Evolutionary conservation across 1,140 invertebrate genomes (phyloP), one percentile per base, ranked within the genome.

Genomic region (Macrostomum lignano): DNA sequence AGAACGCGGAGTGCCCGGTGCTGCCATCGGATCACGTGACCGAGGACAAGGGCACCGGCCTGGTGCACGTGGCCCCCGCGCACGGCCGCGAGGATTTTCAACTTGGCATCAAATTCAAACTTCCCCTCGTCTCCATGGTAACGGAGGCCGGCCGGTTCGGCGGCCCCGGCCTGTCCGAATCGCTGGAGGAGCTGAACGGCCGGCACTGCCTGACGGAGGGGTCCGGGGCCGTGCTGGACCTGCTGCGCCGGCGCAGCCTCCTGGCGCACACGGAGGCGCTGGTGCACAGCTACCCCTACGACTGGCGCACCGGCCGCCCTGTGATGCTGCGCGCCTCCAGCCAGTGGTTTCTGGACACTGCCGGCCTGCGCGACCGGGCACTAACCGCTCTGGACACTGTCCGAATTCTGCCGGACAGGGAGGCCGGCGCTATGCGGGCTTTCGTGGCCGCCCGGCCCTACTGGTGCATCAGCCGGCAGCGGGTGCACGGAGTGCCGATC

Each of bases 401-500:
- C 4, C 28, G 39, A 23, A 29, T 38, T 13, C 33, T 11, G 11
- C 36, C 36, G 11, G 21, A 21, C 10, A 37, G 23, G 25, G 31
- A 37, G 9, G 21, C 31, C 10, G 21, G 17, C 17, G 17, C n/a
- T 13, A 13, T 30, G 14, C 11, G n/a, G n/a, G 7, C 30, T 9
- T 21, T 29, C 10, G 10, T 24, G 11, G 15, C 3, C 6, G 29
- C 20, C 15, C 61, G 86, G 23, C 77, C 82, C 0, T 86, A 82
- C 54, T 98, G 91, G 91, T 98, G 91, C 46, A 93, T 98, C 38
- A 96, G 86, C 0, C 51, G 91, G 30, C 91, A 98, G 60, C 60
- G 91, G 42, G 65, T 67, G 1, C 98, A 88, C 88, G 91, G 88
- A 9, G 73, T 78, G 11, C 86, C 88, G 0, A 91, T 98, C 48